These are phyloP conservation scores for Mythimna impura DNA, from an alignment of 2,888 invertebrate genomes.

Conservation along the genomic window DNA sequence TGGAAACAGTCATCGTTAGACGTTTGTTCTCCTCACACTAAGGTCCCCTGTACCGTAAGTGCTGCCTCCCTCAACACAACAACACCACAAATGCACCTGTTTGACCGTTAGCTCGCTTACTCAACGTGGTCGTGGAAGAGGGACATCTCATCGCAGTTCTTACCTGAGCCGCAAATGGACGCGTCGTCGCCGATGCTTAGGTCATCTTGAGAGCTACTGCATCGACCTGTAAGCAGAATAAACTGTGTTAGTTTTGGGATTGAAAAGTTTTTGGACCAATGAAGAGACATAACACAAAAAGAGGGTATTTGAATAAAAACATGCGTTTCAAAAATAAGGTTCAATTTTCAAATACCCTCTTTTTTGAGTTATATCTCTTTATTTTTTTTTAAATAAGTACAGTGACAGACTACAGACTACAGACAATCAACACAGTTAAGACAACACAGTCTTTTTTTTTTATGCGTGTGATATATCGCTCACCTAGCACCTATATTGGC, in stretches of 20 bases:
- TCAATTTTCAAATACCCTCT: no score
- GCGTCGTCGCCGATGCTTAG: conserved; percentile 93
- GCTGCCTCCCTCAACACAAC: not conserved
- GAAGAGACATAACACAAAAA: no score
- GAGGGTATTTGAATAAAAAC: no score
- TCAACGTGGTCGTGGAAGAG: conserved; percentile 82
- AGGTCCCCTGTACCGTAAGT: not conserved
- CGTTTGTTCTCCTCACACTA: not conserved
- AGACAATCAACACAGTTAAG: no score
- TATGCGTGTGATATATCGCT: no score
- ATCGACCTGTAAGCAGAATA: conserved; percentile 90
- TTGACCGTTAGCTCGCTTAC: conserved; percentile 51
- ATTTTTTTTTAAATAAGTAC: no score
- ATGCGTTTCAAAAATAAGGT: no score
- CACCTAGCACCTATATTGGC: no score
- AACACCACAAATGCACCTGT: conserved; percentile 35
- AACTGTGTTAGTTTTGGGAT: not conserved
- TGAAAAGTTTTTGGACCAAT: no score
- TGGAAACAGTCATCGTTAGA: not conserved
- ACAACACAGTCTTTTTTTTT: no score
- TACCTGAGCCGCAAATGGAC: conserved; percentile 93
- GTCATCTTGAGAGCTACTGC: conserved; percentile 96
- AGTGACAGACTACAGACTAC: no score
- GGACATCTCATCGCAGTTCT: conserved; percentile 84
- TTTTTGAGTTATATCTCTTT: no score